Evolutionary conservation across 2,888 invertebrate genomes (phyloP), one percentile per base, ranked within the genome.

Genomic region (Drosophila hawaiiensis): DNA sequence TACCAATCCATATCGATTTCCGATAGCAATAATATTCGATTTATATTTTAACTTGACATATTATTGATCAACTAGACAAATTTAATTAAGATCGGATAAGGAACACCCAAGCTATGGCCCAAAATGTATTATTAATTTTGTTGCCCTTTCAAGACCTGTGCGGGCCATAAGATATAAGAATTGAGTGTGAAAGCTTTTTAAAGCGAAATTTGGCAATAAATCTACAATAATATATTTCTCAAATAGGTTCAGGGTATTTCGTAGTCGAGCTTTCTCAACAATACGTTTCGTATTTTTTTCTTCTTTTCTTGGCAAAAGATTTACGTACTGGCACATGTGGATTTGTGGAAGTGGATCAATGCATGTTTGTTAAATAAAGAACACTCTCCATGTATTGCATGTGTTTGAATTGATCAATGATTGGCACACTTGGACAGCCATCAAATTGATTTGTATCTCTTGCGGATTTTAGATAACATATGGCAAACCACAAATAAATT

Each of bases 401-500:
- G 68, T 53, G 56, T 31, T 47, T 41, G 12, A 29, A n/a, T 60
- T 35, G 35, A 43, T 41, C 29, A 4, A 19, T 37, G 54, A 29
- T 16, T 10, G 19, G 31, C 22, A 29, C 53, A 62, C 49, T 37
- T 67, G 49, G 33, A 22, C 35, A 41, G 25, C 25, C 47, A 70
- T 43, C 3, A 55, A 64, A 59, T 59, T 41, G 25, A 47, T 59
- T 70, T 54, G 59, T 41, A 55, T 56, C 56, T 61, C 29, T 43
- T 56, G 22, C 22, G 39, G 16, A 35, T 50, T 41, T n/a, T 14
- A 19, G 41, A 33, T 39, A 59, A 50, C 22, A 37, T 56, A 12
- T 37, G 6, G 39, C 25, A 47, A 59, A 47, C 59, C 60, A 63
- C 59, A 68, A 68, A 60, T 73, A 56, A 56, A 68, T 74, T 47